Evolutionary conservation across 2,888 invertebrate genomes (phyloP), one percentile per base, ranked within the genome.

Genomic region (Lithophane semibrunnea): DNA sequence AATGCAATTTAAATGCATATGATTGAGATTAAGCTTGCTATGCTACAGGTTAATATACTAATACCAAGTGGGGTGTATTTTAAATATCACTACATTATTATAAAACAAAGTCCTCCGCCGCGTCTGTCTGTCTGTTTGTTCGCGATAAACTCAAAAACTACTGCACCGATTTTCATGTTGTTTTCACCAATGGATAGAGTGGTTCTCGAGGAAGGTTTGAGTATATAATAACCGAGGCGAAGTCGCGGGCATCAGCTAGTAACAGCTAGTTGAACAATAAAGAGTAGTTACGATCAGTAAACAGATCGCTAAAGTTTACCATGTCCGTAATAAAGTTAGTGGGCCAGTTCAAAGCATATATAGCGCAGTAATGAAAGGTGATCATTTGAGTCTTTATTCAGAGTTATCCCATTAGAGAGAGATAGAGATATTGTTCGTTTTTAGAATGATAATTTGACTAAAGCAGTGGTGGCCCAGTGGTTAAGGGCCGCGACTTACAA

Each of bases 261-360:
- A 29, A 29, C 29, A 29, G 29, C 29, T 29, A 29, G n/a, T n/a
- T 12, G 12, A 44, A 44, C 69, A 66, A 66, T 82, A 70, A 82
- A 63, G 52, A 24, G 18, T 42, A 37, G 37, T 81, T 52, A 70
- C 52, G 69, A 73, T 52, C 69, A 67, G 66, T 77, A 73, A 77
- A 82, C 73, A 69, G 61, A 65, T 75, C 52, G 54, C 79, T 49
- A 56, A n/a, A 64, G 49, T 71, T 65, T 76, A 72, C 67, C 42
- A 65, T 61, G 60, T 47, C 70, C 12, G 10, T 65, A 61, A 66
- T 70, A 73, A 77, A 77, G 72, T 58, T 61, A 66, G 54, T 70
- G 37, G 12, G 66, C 56, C 69, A 82, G 82, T 73, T 65, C n/a
- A 56, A 13, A 66, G 63, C 37, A 37, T 29, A 29, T 24, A 49